A percentile compares a stretch with the other conserved stretches of the same genome.
These are phyloP conservation scores for Penaeus indicus DNA, from an alignment of 1,140 invertebrate genomes.

Conservation along the genomic window DNA sequence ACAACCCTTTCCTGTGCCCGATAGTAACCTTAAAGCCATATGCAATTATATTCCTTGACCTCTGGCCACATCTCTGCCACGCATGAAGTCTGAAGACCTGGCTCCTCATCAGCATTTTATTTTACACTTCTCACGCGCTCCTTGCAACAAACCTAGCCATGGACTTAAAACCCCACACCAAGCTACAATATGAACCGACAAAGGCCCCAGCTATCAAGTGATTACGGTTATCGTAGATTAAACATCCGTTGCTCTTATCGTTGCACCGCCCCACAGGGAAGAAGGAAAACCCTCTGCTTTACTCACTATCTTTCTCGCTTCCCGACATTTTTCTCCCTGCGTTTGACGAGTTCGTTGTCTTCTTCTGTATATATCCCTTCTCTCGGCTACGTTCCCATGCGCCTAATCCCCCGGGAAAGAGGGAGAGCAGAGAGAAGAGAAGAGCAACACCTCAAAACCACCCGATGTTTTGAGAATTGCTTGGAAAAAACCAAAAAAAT, in stretches of 20 bases:
- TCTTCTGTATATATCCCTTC: not conserved
- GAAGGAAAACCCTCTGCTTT: not conserved
- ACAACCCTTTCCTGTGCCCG: no score
- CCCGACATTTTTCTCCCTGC: conserved; percentile 47
- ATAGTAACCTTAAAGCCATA: no score
- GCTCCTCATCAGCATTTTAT: no score
- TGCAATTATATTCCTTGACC: no score
- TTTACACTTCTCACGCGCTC: no score
- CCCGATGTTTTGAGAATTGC: conserved; percentile 52
- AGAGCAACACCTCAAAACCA: conserved; percentile 22
- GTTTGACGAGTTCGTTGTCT: conserved; percentile 51
- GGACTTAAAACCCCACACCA: no score
- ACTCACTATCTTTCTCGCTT: conserved; percentile 50
- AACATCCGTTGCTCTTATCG: conserved; percentile 41
- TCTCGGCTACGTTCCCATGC: conserved; percentile 35
- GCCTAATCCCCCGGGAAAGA: not conserved
- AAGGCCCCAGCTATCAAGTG: not conserved
- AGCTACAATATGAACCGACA: no score
- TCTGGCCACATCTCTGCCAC: no score
- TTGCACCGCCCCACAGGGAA: conserved; percentile 11
- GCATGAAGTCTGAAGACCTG: no score
- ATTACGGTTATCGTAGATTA: not conserved
- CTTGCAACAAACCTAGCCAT: no score
- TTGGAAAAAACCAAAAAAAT: no score
- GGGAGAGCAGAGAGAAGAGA: not conserved